Base-by-base conservation (phyloP, 2,888 invertebrate species). In the Lamellibrachia columna region DNA sequence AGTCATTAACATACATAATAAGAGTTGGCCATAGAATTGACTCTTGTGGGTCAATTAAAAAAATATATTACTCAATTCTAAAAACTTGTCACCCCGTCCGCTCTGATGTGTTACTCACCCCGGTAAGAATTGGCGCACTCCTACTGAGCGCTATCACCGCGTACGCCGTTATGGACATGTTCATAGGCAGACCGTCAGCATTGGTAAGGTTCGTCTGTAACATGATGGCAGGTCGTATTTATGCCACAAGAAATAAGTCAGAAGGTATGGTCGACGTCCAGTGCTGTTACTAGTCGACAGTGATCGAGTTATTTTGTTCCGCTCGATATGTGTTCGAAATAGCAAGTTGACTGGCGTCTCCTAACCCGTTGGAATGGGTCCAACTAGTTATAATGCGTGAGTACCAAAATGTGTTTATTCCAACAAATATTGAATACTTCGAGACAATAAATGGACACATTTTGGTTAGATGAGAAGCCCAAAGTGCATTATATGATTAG, bases 141-240 rank as follows among this genome's bases (percentile, higher is more conserved):
- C 91, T 4, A n/a, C 93, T 90, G 6, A 94, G 93, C 3, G 94
- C 92, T n/a, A 94, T 94, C 92, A 93, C 92, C 1, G 93, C 93
- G 53, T 94, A 93, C 7, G 94, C 94, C 3, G 94, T 94, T 53
- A 94, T 52, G 9, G 94, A 93, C 52, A 94, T 93, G 91, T 94
- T 93, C 92, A 93, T 93, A 52, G 90, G 90, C 28, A 93, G 92
- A 11, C 90, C 93, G 7, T 28, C 90, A 9, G 93, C 94, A n/a
- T 93, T 91, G 7, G 90, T 92, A 52, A 91, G 92, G 60, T 93
- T 92, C 53, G 40, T 75, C 90, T 52, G 40, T 75, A 90, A 52
- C 15, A 92, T 75, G 40, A 40, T 40, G n/a, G 90, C 90, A 75
- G 22, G 75, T 75, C 75, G 6, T 75, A 75, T 22, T 22, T 75